A percentile compares a stretch with the other conserved stretches of the same genome.
Conservation (phyloP, 2,888 invertebrate species). For the Drosophila flavopinicola region DNA sequence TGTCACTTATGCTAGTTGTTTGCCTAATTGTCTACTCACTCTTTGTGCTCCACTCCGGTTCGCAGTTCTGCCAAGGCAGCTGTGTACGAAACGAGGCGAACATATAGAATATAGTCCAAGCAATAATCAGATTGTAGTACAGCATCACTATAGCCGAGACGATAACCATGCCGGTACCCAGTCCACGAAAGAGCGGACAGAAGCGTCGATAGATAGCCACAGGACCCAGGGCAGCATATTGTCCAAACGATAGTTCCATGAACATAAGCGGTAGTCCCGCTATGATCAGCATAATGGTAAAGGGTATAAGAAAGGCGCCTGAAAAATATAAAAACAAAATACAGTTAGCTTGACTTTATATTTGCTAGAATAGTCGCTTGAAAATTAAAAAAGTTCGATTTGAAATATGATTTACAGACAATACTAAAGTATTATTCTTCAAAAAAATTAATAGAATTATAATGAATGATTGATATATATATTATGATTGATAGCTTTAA, state of each 20-base stretch:
- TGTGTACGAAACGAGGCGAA: constrained; percentile 88
- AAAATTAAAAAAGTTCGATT: too few species aligned
- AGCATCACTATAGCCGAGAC: constrained; percentile 91
- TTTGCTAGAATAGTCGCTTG: too few species aligned
- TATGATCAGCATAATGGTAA: constrained; percentile 91
- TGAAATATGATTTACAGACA: too few species aligned
- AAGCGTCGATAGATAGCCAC: constrained; percentile 92
- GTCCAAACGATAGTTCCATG: constrained; percentile 93
- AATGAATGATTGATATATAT: too few species aligned
- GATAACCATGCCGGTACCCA: constrained; percentile 91
- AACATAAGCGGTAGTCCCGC: constrained; percentile 93
- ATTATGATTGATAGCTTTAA: too few species aligned
- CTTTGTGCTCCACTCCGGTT: constrained; percentile 89
- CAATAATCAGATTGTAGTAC: constrained; percentile 91
- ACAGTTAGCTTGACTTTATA: background rate
- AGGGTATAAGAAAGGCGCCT: constrained; percentile 94
- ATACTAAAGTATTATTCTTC: too few species aligned
- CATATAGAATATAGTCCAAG: constrained; percentile 92
- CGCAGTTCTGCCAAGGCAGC: constrained; percentile 90
- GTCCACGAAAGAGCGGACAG: constrained; percentile 88
- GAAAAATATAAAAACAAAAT: constrained; percentile 36
- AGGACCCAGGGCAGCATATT: constrained; percentile 91
- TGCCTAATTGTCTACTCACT: constrained; percentile 84
- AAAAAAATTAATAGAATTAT: too few species aligned
- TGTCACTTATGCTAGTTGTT: background rate